Conservation (phyloP, 2,797 vertebrate genomes). For the Sebastiscus albofasciatus region DNA sequence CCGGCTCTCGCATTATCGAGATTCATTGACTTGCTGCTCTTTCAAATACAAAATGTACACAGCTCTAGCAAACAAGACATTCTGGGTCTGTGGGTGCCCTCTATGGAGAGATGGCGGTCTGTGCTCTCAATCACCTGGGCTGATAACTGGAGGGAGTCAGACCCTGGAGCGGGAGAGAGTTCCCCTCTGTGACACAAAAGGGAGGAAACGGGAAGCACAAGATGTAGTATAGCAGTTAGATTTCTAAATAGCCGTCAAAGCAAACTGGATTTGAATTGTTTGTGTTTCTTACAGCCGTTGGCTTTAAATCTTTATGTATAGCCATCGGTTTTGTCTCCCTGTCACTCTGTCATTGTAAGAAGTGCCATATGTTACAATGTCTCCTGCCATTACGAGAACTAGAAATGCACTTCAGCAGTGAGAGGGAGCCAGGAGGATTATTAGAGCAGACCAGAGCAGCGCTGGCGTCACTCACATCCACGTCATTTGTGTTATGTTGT, state of each 20-base stretch:
- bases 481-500: background rate
- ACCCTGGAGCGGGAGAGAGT: conserved; percentile 52
- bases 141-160: conserved; percentile 68
- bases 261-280: conserved; percentile 12
- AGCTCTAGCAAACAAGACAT: conserved; percentile 83
- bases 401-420: conserved; percentile 4
- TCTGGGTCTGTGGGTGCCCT: conserved; percentile 90
- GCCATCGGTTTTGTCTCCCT: conserved; percentile 14
- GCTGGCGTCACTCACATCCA: background rate
- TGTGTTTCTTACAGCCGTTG: conserved; percentile 13
- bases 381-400: background rate
- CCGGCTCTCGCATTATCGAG: conserved; percentile 87
- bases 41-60: conserved; percentile 79
- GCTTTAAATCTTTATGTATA: background rate
- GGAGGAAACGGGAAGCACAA: conserved; percentile 13
- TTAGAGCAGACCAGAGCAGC: conserved; percentile 9
- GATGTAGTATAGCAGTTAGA: conserved; percentile 4
- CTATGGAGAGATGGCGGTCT: conserved; percentile 85
- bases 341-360: conserved; percentile 12
- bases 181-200: conserved; percentile 36
- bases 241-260: background rate
- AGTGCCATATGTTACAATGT: conserved; percentile 13
- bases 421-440: conserved; percentile 2
- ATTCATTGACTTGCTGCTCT: conserved; percentile 89
- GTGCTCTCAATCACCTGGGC: conserved; percentile 75